Evolutionary conservation across 2,888 invertebrate genomes (phyloP).

Genomic region (Drosophila cognata): DNA sequence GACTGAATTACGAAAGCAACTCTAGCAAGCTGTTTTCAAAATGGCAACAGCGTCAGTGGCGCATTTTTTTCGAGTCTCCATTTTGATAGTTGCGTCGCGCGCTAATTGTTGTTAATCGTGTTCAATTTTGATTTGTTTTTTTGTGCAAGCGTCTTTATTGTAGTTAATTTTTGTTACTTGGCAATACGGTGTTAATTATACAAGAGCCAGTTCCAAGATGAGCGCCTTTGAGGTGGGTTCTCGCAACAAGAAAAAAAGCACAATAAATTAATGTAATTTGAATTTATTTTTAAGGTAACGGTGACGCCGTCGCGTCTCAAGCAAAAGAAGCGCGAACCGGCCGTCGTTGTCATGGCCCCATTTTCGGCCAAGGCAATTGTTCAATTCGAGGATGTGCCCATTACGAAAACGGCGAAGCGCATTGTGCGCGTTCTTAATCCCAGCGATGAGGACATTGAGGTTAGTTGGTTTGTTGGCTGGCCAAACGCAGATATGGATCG

Average conservation of each 20-base stretch:
- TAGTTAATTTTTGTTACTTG: conserved; percentile 8
- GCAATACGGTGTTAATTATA: not conserved
- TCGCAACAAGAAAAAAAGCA: not conserved
- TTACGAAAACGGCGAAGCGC: conserved; percentile 87
- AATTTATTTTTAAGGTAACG: conserved; percentile 69
- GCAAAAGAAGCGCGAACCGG: conserved; percentile 82
- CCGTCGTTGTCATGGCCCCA: conserved; percentile 87
- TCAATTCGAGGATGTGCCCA: conserved; percentile 88
- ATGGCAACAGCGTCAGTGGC: conserved; percentile 60
- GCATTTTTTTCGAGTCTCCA: conserved; percentile 40
- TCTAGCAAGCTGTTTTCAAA: conserved; percentile 51
- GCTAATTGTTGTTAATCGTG: conserved; percentile 41
- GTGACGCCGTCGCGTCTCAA: conserved; percentile 83
- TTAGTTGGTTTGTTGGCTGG: conserved; percentile 67
- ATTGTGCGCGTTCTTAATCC: conserved; percentile 88
- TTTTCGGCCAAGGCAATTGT: conserved; percentile 89
- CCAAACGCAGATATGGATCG: conserved; percentile 37
- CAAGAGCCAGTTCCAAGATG: conserved; percentile 61
- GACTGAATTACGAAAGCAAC: conserved; percentile 24
- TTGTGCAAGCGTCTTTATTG: conserved; percentile 20
- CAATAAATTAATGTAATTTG: conserved; percentile 3
- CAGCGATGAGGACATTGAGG: conserved; percentile 84
- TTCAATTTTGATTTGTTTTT: conserved; percentile 17
- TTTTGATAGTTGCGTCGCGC: conserved; percentile 31
- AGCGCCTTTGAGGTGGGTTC: conserved; percentile 84